Evolutionary conservation across 2,888 invertebrate genomes (phyloP).

Genomic region (Ischnura elegans): DNA sequence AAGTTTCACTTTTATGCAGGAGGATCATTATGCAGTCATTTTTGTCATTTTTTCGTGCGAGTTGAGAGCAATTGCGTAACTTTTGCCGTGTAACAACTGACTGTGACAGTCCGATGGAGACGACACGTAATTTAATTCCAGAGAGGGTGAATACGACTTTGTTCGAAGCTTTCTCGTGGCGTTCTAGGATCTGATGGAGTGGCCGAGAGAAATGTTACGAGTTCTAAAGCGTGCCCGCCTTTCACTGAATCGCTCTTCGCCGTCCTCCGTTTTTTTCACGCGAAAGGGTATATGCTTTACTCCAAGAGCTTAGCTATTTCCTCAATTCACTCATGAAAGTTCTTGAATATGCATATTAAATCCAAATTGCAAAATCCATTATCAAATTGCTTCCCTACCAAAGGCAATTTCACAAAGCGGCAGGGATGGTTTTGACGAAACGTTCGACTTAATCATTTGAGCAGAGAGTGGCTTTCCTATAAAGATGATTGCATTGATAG

Average conservation of each 20-base stretch:
- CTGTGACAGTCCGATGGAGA: not conserved
- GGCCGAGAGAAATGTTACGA: not conserved
- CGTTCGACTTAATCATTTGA: no score
- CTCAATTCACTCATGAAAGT: not conserved
- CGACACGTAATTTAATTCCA: not conserved
- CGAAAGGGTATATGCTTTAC: not conserved
- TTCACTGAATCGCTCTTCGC: not conserved
- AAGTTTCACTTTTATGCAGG: conserved; percentile 2
- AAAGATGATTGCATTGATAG: no score
- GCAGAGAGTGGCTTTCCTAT: no score
- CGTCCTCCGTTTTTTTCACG: not conserved
- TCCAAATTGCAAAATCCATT: no score
- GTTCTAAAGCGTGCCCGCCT: not conserved
- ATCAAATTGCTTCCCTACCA: no score
- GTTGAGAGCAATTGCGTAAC: not conserved
- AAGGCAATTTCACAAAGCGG: no score
- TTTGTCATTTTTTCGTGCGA: not conserved
- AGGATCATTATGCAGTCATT: not conserved
- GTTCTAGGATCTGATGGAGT: not conserved
- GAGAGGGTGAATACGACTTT: not conserved
- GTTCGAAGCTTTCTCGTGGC: not conserved
- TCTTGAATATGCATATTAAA: no score
- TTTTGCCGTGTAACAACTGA: not conserved
- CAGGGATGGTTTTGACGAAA: no score
- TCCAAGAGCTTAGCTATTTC: not conserved